phyloP scores from a whole-genome alignment of 2,888 invertebrate species.

The Lasioglossum morio region DNA sequence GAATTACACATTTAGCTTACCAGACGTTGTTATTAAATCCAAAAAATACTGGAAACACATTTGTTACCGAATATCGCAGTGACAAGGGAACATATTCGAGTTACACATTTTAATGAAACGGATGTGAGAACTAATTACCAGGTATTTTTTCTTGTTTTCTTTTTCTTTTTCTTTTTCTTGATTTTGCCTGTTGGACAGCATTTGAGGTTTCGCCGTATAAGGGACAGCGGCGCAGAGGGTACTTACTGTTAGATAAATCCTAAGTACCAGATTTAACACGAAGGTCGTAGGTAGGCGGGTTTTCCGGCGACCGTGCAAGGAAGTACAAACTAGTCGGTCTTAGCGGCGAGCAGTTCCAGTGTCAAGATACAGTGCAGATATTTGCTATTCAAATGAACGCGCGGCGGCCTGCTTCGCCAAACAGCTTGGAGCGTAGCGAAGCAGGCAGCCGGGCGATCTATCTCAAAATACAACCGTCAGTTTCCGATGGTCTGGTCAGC shows the following conservation, averaged over 20 bases:
- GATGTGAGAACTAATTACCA: not conserved
- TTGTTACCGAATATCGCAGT: not conserved
- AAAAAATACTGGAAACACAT: conserved; percentile 1
- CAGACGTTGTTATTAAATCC: conserved; percentile 23
- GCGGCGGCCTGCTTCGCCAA: not conserved
- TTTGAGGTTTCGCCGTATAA: no score
- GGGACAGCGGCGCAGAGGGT: no score
- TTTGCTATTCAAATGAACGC: not conserved
- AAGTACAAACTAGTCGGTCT: not conserved
- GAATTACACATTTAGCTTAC: no score
- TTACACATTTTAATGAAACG: not conserved
- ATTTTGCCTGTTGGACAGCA: no score
- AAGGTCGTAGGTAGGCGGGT: not conserved
- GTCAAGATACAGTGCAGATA: not conserved
- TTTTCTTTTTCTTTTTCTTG: no score
- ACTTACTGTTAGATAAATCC: no score
- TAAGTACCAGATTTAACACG: no score
- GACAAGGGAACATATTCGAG: not conserved
- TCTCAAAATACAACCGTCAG: not conserved
- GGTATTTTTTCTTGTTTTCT: no score
- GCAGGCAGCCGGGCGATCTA: not conserved
- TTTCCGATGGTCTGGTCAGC: not conserved
- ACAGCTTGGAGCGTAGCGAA: not conserved
- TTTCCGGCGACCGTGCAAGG: not conserved
- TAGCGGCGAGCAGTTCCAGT: not conserved